A percentile compares a stretch with the other conserved stretches of the same genome.
phyloP scores from a whole-genome alignment of 2,888 invertebrate species.

The Meteorus colon region DNA sequence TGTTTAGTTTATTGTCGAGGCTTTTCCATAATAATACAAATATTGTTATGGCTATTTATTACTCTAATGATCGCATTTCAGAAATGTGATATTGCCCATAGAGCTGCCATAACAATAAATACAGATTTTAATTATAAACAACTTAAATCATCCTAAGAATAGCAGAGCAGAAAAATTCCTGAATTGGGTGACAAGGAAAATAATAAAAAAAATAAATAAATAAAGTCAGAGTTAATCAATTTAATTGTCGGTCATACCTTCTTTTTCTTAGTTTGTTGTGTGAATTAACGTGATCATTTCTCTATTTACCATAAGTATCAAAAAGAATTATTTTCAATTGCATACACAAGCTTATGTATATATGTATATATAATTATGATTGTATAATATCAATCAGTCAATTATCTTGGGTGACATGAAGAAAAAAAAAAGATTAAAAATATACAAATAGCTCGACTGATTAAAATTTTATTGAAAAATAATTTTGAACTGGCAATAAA shows the following conservation, averaged over 20 bases:
- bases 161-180: conserved; percentile 1
- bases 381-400: conserved; percentile 35
- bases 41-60: conserved; percentile 13
- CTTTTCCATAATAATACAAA: background rate
- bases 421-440: conserved; percentile 31
- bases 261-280: background rate
- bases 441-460: conserved; percentile 40
- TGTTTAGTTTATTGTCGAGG: conserved; percentile 5
- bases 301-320: conserved; percentile 28
- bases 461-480: conserved; percentile 27
- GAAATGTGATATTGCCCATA: background rate
- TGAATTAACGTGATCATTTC: background rate
- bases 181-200: background rate
- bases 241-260: background rate
- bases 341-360: background rate
- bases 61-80: conserved; percentile 4
- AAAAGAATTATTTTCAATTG: conserved; percentile 34
- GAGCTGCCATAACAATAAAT: conserved; percentile 7
- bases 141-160: background rate
- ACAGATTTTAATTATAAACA: background rate
- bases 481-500: conserved; percentile 31
- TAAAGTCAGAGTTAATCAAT: background rate
- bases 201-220: background rate
- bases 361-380: conserved; percentile 21
- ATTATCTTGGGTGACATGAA: conserved; percentile 35